phyloP scores from a whole-genome alignment of 2,797 vertebrate genomes.

The Sparidentex hasta region DNA sequence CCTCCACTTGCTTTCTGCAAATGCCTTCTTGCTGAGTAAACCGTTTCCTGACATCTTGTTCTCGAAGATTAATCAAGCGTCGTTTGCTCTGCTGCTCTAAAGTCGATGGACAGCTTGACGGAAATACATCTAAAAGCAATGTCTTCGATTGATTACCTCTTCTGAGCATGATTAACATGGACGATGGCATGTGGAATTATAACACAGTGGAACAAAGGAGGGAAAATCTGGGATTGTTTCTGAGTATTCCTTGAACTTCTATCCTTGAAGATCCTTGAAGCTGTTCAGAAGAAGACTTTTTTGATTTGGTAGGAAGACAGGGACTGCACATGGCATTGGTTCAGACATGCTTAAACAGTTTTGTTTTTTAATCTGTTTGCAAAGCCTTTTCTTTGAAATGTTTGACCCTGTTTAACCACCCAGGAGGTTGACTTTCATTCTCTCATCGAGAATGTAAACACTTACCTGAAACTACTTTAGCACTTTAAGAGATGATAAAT shows the following conservation, averaged over 20 bases:
- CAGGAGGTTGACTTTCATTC: constrained; percentile 15
- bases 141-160: not conserved
- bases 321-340: constrained; percentile 3
- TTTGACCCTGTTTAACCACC: constrained; percentile 20
- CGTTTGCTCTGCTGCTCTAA: not conserved
- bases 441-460: constrained; percentile 22
- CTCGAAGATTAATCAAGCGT: constrained; percentile 24
- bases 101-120: not conserved
- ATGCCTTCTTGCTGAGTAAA: constrained; percentile 64
- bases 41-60: constrained; percentile 58
- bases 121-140: constrained; percentile 5
- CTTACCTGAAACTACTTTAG: constrained; percentile 19
- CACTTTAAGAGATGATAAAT: not conserved
- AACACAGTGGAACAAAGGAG: constrained; percentile 27
- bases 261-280: constrained; percentile 28
- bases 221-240: constrained; percentile 43
- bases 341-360: not conserved
- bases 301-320: constrained; percentile 44
- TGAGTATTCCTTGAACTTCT: constrained; percentile 33
- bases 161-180: constrained; percentile 19
- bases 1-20: constrained; percentile 60
- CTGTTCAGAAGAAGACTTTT: constrained; percentile 32
- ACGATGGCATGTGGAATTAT: constrained; percentile 32
- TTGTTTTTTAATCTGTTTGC: constrained; percentile 35
- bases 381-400: constrained; percentile 23